Evolutionary conservation across 2,888 invertebrate species (phyloP), one percentile per base, ranked within the genome.

Genomic region (Apoda limacodes): DNA sequence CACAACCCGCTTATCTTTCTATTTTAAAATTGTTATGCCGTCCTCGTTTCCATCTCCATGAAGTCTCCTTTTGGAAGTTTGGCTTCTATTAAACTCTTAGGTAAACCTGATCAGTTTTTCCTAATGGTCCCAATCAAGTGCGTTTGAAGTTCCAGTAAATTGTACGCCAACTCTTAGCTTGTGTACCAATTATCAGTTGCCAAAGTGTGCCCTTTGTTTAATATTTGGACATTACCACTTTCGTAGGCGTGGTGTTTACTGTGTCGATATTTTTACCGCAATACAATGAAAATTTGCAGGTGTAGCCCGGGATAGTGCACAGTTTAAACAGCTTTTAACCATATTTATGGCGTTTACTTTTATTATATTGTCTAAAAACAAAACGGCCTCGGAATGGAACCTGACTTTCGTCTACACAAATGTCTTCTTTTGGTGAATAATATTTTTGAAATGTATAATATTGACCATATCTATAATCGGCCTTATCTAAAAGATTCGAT

Each of bases 331-430:
- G 22, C 7, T 40, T 56, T n/a, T 54, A 34, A 2, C 52, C 50
- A 33, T 51, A 57, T 27, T 43, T 44, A 28, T 48, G 46, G 9
- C 41, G 22, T 35, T 55, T 58, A 26, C 42, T 45, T 14, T 46
- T 45, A 13, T 55, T 56, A 30, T 55, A 59, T 33, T 57, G 55
- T 4, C 47, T 41, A 32, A 54, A 51, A 9, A 31, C 24, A 6
- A 60, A 37, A 25, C 51, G 43, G 5, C 51, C 50, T 26, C 49
- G 35, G 43, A 46, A 55, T 23, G 49, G 48, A 21, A 55, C 43
- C 38, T 39, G 28, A 2, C 32, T 24, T 36, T 42, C 39, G 17
- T 42, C 39, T 20, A 40, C 24, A 12, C 34, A 20, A 5, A 32
- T 12, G 17, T 14, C 21, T 19, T 32, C 26, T 14, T 26, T 28